Evolutionary conservation across 2,797 vertebrate species (phyloP).

Genomic region (Lerista edwardsae): DNA sequence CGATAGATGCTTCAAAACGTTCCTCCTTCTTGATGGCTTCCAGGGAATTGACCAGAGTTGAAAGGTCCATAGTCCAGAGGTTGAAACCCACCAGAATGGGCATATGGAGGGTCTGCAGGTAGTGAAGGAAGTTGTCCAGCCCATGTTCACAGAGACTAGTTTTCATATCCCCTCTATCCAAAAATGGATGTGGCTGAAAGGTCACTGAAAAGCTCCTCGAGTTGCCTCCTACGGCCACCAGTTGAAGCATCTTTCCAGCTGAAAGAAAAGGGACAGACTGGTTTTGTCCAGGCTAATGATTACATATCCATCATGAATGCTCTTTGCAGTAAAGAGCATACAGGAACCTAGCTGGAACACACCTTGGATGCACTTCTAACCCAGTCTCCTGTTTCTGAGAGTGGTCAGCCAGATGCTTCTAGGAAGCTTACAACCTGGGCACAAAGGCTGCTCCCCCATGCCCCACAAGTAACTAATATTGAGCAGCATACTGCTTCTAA

Average conservation of each 20-base stretch:
- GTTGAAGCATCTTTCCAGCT: slow-evolving; percentile 61
- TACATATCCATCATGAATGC: not conserved
- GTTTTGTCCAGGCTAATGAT: not conserved
- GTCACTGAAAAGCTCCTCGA: slow-evolving; percentile 31
- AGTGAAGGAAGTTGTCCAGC: slow-evolving; percentile 48
- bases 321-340: too few species aligned
- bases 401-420: too few species aligned
- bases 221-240: not conserved
- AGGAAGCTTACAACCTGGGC: too few species aligned
- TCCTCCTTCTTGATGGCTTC: slow-evolving; percentile 33
- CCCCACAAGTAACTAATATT: too few species aligned
- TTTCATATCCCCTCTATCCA: slow-evolving; percentile 21
- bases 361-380: too few species aligned
- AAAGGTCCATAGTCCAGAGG: slow-evolving; percentile 60
- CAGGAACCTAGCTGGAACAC: not conserved
- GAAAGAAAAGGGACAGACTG: not conserved
- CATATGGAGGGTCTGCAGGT: slow-evolving; percentile 40
- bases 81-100: slow-evolving; percentile 61
- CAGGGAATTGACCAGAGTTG: slow-evolving; percentile 51
- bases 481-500: too few species aligned
- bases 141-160: not conserved
- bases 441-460: too few species aligned
- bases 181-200: slow-evolving; percentile 35
- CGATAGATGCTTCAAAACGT: slow-evolving; percentile 44
- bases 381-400: too few species aligned